Base-by-base conservation (phyloP, 2,888 invertebrate species). In the Acholoe squamosa region DNA sequence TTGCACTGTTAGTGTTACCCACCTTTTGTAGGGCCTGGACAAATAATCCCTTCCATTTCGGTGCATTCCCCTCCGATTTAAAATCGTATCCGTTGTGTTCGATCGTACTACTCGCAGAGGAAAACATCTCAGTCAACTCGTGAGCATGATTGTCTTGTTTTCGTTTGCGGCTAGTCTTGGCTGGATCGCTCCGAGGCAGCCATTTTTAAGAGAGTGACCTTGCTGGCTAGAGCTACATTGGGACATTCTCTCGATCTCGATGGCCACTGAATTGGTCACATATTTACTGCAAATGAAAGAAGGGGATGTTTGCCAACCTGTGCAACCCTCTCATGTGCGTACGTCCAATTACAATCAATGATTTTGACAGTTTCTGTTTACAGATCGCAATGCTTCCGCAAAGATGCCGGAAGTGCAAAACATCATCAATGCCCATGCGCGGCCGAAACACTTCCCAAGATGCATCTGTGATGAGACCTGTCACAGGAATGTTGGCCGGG, bases 1-100 rank as follows among this genome's bases (percentile, higher is more conserved):
- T 51, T 25, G 33, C 14, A n/a, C 28, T 67, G 16, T n/a, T n/a
- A n/a, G n/a, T n/a, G n/a, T 25, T 52, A 25, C 90, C 61, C 96
- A 98, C 98, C 97, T 98, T 98, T 96, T 97, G 97, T 94, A 99
- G 97, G 89, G 98, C 97, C 95, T 97, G 97, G 95, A 98, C 97
- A 96, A 99, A 98, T 93, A 99, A 97, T 93, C 98, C 98, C 95
- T 97, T 98, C 99, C 99, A 99, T 97, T 98, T 98, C 94, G 97
- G 97, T 94, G 97, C 97, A 96, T 98, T 98, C 96, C 98, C 98
- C 95, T 97, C 97, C 96, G 98, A 98, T 96, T 97, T 97, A 96
- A 98, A 98, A 97, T 98, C 98, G 96, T 98, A 98, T 10, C 84
- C 43, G 91, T 88, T 76, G 54, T 88, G 90, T 61, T 90, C 90